Evolutionary conservation across 2,797 vertebrate species (phyloP).

Genomic region (Labroides dimidiatus): DNA sequence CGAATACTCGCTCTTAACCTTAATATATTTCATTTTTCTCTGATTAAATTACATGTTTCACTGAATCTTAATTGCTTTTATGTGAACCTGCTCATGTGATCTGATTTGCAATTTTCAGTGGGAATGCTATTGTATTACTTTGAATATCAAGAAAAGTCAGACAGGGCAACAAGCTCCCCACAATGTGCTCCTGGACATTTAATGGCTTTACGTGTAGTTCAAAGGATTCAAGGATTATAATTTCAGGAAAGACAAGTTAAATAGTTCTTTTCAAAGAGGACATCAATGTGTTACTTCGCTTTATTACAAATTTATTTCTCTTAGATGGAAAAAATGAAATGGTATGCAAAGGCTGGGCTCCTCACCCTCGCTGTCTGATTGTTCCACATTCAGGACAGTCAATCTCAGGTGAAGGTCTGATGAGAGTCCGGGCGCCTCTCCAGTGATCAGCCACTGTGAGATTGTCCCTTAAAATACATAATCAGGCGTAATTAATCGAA

Average conservation of each 20-base stretch:
- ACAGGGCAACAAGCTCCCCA: conserved; percentile 58
- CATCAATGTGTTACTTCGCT: conserved; percentile 28
- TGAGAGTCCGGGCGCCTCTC: conserved; percentile 55
- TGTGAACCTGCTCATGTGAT: conserved; percentile 84
- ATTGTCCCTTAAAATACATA: conserved; percentile 77
- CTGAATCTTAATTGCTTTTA: conserved; percentile 91
- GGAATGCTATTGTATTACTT: conserved; percentile 77
- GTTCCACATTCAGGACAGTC: background rate
- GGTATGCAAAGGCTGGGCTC: conserved; percentile 6
- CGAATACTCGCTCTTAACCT: conserved; percentile 73
- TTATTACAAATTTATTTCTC: conserved; percentile 10
- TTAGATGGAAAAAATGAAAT: background rate
- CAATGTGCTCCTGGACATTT: conserved; percentile 62
- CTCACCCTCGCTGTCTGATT: background rate
- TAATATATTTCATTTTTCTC: conserved; percentile 84
- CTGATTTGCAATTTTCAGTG: conserved; percentile 84
- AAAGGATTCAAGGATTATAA: conserved; percentile 59
- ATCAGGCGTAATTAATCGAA: conserved; percentile 84
- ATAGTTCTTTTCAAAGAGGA: conserved; percentile 50
- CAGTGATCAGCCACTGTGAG: conserved; percentile 64
- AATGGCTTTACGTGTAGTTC: conserved; percentile 53
- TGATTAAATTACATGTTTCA: conserved; percentile 93
- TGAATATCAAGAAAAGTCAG: conserved; percentile 72
- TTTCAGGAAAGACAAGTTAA: conserved; percentile 47
- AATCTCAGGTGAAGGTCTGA: conserved; percentile 54